These are phyloP conservation scores for Leptinotarsa undecemlineata DNA, from an alignment of 1,140 invertebrate genomes.

Conservation along the genomic window DNA sequence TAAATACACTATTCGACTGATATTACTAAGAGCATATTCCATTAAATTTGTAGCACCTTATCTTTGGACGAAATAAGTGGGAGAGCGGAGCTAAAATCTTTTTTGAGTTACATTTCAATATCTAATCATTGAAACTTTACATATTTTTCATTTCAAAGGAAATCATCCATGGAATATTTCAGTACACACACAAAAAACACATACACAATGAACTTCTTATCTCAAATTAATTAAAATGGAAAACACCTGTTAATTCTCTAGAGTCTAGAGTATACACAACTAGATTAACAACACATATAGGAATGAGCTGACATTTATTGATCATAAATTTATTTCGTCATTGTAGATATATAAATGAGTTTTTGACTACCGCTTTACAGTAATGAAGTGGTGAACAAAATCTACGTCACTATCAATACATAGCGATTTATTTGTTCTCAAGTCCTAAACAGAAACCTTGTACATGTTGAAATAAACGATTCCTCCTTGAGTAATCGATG, in stretches of 20 bases:
- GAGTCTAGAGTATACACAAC: background rate
- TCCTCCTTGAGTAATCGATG: too few relatives aligned
- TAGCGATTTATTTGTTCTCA: too few relatives aligned
- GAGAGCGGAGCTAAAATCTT: background rate
- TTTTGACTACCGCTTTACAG: too few relatives aligned
- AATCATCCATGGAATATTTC: background rate
- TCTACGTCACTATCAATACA: too few relatives aligned
- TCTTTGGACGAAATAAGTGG: constrained; percentile 1
- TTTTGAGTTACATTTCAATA: background rate
- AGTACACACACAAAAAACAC: background rate
- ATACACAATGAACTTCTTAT: background rate
- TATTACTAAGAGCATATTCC: background rate
- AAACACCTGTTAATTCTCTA: background rate
- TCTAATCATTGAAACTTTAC: background rate
- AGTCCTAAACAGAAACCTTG: too few relatives aligned
- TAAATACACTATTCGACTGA: constrained; percentile 4
- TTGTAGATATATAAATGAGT: too few relatives aligned
- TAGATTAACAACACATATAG: background rate
- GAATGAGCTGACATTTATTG: background rate
- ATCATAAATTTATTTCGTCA: background rate
- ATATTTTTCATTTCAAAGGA: background rate
- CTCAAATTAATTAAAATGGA: background rate
- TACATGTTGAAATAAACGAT: too few relatives aligned
- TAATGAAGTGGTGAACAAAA: too few relatives aligned
- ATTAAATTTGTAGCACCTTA: background rate